A percentile compares a stretch with the other conserved stretches of the same genome.
Conservation (phyloP, 2,888 invertebrate species). For the Abrostola tripartita region DNA sequence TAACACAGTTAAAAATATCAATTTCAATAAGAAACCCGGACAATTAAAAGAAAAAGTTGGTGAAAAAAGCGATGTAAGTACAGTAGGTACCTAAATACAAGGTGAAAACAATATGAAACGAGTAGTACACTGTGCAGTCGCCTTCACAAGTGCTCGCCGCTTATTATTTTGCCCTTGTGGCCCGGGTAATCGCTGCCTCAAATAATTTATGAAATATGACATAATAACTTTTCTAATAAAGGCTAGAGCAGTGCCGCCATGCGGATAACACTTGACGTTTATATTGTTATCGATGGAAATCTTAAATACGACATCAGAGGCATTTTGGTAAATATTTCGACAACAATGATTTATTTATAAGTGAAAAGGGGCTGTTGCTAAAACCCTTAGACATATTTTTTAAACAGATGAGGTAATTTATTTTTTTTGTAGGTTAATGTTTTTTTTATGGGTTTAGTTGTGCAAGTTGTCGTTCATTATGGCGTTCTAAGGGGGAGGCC, state of each 20-base stretch:
- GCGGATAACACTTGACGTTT: conserved; percentile 73
- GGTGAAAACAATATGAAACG: too few relatives aligned
- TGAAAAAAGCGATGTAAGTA: too few relatives aligned
- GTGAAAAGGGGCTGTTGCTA: background rate
- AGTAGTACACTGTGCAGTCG: conserved; percentile 46
- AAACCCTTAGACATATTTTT: too few relatives aligned
- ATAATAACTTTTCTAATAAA: conserved; percentile 83
- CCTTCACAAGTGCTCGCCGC: conserved; percentile 58
- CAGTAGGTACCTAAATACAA: too few relatives aligned
- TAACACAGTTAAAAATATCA: too few relatives aligned
- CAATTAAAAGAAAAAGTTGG: too few relatives aligned
- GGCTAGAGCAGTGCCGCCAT: conserved; percentile 64
- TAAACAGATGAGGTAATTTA: too few relatives aligned
- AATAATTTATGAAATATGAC: conserved; percentile 84
- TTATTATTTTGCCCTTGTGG: conserved; percentile 70
- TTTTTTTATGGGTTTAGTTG: too few relatives aligned
- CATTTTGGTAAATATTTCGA: conserved; percentile 15
- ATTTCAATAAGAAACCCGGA: too few relatives aligned
- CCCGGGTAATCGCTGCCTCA: conserved; percentile 75
- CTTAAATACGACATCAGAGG: conserved; percentile 54
- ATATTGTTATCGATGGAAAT: conserved; percentile 70
- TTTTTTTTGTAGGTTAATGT: too few relatives aligned
- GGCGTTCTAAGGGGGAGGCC: too few relatives aligned
- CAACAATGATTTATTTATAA: conserved; percentile 4
- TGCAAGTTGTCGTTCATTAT: too few relatives aligned